Conservation (phyloP, 1,140 invertebrate genomes). For the Drosophila setifemur region DNA sequence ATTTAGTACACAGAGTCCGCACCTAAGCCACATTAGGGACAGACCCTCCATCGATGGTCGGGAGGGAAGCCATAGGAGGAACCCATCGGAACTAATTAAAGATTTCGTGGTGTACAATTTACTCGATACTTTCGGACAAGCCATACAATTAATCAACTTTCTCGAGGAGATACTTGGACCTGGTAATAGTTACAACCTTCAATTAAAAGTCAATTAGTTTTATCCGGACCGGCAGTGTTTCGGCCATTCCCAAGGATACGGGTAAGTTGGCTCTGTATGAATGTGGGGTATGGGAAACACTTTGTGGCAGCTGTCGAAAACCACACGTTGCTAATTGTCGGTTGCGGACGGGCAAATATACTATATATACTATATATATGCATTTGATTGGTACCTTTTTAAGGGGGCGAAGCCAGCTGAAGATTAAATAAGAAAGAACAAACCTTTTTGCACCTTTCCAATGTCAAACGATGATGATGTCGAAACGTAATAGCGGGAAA, state of each 20-base stretch:
- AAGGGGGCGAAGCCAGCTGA: conserved; percentile 23
- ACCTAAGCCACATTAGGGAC: conserved; percentile 39
- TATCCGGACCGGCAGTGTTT: neutral
- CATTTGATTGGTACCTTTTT: conserved; percentile 42
- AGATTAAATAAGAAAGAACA: conserved; percentile 41
- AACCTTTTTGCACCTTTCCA: conserved; percentile 71
- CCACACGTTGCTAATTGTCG: conserved; percentile 72
- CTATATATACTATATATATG: neutral
- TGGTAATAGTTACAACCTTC: conserved; percentile 54
- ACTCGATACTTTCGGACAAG: conserved; percentile 28
- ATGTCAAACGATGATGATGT: conserved; percentile 43
- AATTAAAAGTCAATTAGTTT: conserved; percentile 73
- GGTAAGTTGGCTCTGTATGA: neutral
- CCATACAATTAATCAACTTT: conserved; percentile 59
- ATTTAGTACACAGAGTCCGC: conserved; percentile 45
- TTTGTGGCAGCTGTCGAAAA: conserved; percentile 59
- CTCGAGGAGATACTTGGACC: conserved; percentile 13
- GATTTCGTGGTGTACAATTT: conserved; percentile 53
- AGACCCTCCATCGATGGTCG: conserved; percentile 14
- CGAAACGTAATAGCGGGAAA: neutral
- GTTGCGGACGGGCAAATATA: conserved; percentile 15
- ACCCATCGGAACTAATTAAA: conserved; percentile 28
- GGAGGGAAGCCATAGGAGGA: conserved; percentile 28
- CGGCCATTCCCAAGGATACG: conserved; percentile 42
- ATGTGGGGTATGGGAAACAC: conserved; percentile 33